Conservation (phyloP, 2,888 invertebrate genomes). For the Dicyrtoma fusca region DNA sequence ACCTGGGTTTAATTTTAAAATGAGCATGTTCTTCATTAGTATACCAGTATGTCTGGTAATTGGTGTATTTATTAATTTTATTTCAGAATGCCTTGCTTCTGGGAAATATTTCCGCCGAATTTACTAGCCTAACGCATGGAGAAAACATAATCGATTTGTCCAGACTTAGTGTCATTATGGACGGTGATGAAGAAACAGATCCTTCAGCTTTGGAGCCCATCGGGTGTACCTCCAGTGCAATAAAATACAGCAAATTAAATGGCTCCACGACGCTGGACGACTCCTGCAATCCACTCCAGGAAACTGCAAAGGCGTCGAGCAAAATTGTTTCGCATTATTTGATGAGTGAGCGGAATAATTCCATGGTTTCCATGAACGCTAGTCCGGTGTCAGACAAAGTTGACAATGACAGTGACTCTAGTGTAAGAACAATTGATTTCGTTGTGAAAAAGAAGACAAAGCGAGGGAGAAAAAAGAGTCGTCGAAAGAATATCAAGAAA, state of each 20-base stretch:
- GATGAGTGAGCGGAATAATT: neutral
- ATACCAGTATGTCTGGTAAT: too few relatives aligned
- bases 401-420: constrained; percentile 32
- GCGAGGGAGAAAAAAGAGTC: constrained; percentile 4
- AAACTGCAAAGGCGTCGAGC: neutral
- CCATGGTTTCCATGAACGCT: neutral
- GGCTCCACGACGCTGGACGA: neutral
- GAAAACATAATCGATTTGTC: constrained; percentile 34
- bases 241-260: neutral
- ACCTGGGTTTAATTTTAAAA: neutral
- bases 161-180: constrained; percentile 41
- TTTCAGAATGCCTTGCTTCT: constrained; percentile 7
- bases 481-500: neutral
- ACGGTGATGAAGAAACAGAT: constrained; percentile 40
- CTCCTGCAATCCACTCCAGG: too few relatives aligned
- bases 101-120: constrained; percentile 1
- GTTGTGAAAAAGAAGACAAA: constrained; percentile 13
- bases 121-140: constrained; percentile 17
- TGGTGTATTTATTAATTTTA: too few relatives aligned
- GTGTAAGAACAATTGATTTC: constrained; percentile 39
- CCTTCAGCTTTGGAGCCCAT: constrained; percentile 4
- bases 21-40: neutral
- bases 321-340: neutral
- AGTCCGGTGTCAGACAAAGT: too few relatives aligned
- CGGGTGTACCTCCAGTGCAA: neutral